These are phyloP conservation scores for Brachionus manjavacas DNA, from an alignment of 1,140 invertebrate genomes.

Conservation along the genomic window DNA sequence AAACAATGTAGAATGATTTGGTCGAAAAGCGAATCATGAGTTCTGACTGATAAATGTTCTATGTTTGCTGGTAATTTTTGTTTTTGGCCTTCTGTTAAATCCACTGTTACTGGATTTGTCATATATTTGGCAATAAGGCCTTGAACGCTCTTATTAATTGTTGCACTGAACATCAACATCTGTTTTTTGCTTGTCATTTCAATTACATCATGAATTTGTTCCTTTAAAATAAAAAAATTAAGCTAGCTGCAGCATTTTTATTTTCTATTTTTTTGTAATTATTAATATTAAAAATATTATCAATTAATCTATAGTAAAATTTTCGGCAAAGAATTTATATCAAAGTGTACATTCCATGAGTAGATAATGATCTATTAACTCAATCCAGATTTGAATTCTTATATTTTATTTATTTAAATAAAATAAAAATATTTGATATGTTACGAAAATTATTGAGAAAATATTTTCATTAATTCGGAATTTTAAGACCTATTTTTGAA, in stretches of 20 bases:
- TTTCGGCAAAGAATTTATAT: no score
- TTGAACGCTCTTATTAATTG: conserved; percentile 39
- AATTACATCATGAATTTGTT: conserved; percentile 41
- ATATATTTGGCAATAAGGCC: conserved; percentile 31
- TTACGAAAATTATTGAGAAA: no score
- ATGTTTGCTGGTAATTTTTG: conserved; percentile 31
- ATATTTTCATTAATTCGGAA: no score
- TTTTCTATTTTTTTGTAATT: no score
- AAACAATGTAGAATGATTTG: conserved; percentile 24
- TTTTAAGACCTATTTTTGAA: no score
- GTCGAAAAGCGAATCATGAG: background rate
- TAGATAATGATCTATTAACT: no score
- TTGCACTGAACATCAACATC: conserved; percentile 40
- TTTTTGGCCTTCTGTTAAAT: conserved; percentile 29
- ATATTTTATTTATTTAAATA: no score
- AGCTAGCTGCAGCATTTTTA: background rate
- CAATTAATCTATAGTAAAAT: no score
- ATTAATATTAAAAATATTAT: no score
- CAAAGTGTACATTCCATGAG: no score
- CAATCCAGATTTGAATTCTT: no score
- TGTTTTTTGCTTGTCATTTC: conserved; percentile 31
- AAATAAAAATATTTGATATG: no score
- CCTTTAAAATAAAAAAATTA: background rate
- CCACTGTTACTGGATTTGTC: conserved; percentile 21
- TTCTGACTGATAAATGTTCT: background rate